A percentile compares a stretch with the other conserved stretches of the same genome.
These are phyloP conservation scores for Rhea americana DNA, from an alignment of 2,113 vertebrate species.

Conservation along the genomic window DNA sequence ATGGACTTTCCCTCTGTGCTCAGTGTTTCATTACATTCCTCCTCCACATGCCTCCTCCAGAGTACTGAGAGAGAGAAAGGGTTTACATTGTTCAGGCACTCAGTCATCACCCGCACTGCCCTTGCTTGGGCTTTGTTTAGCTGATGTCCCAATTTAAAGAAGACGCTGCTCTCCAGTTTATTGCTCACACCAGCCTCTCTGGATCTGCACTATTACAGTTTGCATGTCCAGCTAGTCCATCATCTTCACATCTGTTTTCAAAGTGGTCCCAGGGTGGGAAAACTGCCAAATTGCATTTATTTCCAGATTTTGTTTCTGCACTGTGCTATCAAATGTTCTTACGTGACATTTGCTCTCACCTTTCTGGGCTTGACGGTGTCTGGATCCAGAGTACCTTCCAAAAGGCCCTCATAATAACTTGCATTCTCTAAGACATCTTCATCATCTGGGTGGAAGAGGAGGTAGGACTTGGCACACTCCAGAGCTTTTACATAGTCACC, in stretches of 20 bases:
- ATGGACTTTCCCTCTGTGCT: background rate
- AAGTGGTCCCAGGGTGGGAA: background rate
- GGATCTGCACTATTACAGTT: background rate
- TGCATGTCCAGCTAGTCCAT: background rate
- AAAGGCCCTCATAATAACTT: constrained; percentile 81
- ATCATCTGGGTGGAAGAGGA: constrained; percentile 88
- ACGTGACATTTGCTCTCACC: constrained; percentile 55
- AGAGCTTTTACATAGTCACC: constrained; percentile 82
- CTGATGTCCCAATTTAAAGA: background rate
- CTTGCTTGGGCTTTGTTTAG: background rate
- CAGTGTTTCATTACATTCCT: background rate
- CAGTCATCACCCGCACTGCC: background rate
- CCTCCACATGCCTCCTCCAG: rapidly evolving
- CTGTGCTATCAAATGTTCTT: background rate
- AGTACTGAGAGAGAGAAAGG: background rate
- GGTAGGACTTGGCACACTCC: constrained; percentile 86
- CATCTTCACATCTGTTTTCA: background rate
- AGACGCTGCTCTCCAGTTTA: background rate
- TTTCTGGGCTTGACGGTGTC: constrained; percentile 76
- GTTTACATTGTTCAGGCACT: background rate
- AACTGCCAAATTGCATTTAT: background rate
- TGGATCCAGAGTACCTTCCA: constrained; percentile 76
- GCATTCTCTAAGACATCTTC: constrained; percentile 88
- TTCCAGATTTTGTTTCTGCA: background rate
- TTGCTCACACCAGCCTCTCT: background rate